Base-by-base conservation (phyloP, 2,888 invertebrate species). In the Drosophila limbata region DNA sequence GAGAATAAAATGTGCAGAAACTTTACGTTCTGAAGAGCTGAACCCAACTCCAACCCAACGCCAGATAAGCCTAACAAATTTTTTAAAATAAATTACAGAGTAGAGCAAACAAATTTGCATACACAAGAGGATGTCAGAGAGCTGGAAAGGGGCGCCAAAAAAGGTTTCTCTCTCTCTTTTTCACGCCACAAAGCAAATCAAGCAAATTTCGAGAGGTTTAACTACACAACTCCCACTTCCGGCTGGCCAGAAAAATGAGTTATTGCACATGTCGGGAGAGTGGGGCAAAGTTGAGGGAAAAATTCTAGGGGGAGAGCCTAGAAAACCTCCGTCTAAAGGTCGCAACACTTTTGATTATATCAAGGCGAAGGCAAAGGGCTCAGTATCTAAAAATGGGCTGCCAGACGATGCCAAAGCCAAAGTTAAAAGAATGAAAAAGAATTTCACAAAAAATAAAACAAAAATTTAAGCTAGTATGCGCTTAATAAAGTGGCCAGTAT, bases 11-110 rank as follows among this genome's bases (percentile, higher is more conserved):
- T 65, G 65, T 64, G 62, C 65, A 79, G 47, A 78, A 77, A 78
- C 80, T 78, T 80, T 72, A 76, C 60, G 50, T 72, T 76, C 65
- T 37, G 21, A 65, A 79, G 75, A 62, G 70, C 65, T 31, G 55
- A 61, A 61, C 59, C 51, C 47, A 65, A 62, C 69, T 65, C 62
- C 65, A 70, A 59, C 70, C 77, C 80, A 48, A 65, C 52, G 70
- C 63, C 88, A 87, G 89, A 84, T 84, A 84, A 88, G 84, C 84
- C 83, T 87, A 87, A 85, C 84, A 85, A 84, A 89, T 89, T 89
- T 83, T 89, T 87, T 73, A 68, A 89, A 85, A 85, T 89, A 87
- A 85, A 85, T 85, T 89, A 85, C 83, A 85, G 88, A 84, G 86
- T 81, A 67, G 89, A 87, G 84, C 89, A 87, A 85, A 85, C 87